Conservation (phyloP, 2,113 vertebrate genomes). For the Psephotus haematonotus region DNA sequence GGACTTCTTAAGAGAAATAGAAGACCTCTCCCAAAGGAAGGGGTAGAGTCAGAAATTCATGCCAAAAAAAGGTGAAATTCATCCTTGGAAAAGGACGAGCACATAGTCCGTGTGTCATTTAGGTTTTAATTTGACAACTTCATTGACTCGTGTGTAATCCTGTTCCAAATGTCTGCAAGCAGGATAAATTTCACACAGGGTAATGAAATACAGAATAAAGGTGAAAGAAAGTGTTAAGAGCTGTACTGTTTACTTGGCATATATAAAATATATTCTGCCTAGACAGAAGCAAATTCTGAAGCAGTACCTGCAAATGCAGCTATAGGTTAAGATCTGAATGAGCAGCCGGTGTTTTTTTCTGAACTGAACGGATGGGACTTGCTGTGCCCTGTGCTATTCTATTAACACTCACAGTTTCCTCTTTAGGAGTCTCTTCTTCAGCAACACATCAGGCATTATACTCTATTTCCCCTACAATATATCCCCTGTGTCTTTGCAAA, state of each 20-base stretch:
- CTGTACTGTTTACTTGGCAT: not conserved
- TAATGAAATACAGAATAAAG: not conserved
- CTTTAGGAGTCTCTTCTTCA: not conserved
- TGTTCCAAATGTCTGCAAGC: not conserved
- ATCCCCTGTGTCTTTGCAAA: not conserved
- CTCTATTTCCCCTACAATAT: too few relatives aligned
- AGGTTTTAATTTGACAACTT: not conserved
- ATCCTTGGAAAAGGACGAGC: not conserved
- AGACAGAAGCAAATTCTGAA: not conserved
- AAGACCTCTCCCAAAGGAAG: not conserved
- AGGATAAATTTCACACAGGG: not conserved
- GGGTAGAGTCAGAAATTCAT: not conserved
- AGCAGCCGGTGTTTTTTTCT: not conserved
- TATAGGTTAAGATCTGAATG: not conserved
- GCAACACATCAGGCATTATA: not conserved
- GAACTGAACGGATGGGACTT: not conserved
- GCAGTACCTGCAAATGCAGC: not conserved
- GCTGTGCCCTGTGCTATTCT: not conserved
- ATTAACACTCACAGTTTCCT: not conserved
- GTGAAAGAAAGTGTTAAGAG: not conserved
- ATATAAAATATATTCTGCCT: not conserved
- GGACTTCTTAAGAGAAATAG: not conserved
- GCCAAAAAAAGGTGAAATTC: not conserved
- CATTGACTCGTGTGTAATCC: not conserved
- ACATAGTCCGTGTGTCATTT: not conserved